phyloP scores from a whole-genome alignment of 2,888 invertebrate genomes.

The Drosophila flavopinicola region DNA sequence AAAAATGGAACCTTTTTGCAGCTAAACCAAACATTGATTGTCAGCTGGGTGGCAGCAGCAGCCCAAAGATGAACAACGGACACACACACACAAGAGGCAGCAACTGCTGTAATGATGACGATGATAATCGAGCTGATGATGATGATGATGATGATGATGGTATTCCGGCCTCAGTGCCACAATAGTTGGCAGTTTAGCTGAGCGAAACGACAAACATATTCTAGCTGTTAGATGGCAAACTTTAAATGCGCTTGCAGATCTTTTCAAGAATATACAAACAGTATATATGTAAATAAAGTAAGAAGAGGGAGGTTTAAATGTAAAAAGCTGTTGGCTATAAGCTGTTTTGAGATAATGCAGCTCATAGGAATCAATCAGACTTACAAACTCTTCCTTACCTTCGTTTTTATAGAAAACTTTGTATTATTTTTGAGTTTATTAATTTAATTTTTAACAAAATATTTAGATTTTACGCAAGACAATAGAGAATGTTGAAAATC shows the following conservation, averaged over 20 bases:
- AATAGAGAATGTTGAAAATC: too few relatives aligned
- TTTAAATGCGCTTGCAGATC: conserved; percentile 6
- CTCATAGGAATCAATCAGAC: too few relatives aligned
- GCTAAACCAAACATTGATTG: conserved; percentile 81
- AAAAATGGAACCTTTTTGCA: conserved; percentile 61
- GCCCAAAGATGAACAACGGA: conserved; percentile 17
- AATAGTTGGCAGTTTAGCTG: conserved; percentile 36
- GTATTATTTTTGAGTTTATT: too few relatives aligned
- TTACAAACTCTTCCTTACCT: too few relatives aligned
- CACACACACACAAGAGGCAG: conserved; percentile 5
- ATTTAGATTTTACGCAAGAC: too few relatives aligned
- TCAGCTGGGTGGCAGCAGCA: conserved; percentile 56
- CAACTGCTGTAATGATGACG: conserved; percentile 25
- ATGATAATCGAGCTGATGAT: conserved; percentile 10
- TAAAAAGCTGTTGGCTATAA: too few relatives aligned
- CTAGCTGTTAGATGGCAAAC: not conserved
- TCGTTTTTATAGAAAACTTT: too few relatives aligned
- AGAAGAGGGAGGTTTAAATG: not conserved
- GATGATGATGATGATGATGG: conserved; percentile 14
- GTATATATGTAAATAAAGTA: too few relatives aligned
- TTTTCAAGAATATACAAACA: not conserved
- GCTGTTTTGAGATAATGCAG: too few relatives aligned
- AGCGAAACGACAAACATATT: conserved; percentile 26
- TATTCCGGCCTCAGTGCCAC: conserved; percentile 39
- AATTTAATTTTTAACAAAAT: too few relatives aligned